Evolutionary conservation across 2,113 vertebrate species (phyloP).

Genomic region (Camelus bactrianus): DNA sequence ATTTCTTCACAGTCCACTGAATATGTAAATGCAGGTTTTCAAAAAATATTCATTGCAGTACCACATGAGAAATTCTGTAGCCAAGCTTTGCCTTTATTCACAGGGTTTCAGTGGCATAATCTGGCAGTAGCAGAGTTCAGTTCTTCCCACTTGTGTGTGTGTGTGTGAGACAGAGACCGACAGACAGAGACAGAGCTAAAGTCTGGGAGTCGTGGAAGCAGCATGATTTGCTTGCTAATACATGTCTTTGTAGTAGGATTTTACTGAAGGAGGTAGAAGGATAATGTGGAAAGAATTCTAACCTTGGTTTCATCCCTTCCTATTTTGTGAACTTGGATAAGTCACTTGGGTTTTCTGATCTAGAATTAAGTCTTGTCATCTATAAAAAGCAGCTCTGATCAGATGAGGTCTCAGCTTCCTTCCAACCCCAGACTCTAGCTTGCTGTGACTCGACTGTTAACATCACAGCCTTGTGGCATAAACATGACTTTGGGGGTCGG

Average conservation of each 20-base stretch:
- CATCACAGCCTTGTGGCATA: neutral
- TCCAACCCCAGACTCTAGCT: neutral
- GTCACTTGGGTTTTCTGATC: neutral
- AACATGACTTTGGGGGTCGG: neutral
- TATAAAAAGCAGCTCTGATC: neutral
- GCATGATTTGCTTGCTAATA: neutral
- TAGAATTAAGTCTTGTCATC: neutral
- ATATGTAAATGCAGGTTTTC: conserved; percentile 10
- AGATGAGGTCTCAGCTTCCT: neutral
- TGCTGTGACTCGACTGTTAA: neutral
- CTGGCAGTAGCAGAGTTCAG: neutral
- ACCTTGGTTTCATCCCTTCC: neutral
- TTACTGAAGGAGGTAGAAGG: neutral
- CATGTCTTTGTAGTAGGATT: neutral
- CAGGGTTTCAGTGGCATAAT: neutral
- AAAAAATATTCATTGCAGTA: neutral
- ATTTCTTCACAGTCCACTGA: conserved; percentile 18
- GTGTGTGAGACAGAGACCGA: neutral
- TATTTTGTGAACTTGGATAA: conserved; percentile 42
- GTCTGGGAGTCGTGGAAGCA: neutral
- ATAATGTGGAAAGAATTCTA: neutral
- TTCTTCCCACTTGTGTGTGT: neutral
- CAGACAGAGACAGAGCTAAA: neutral
- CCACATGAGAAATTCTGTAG: conserved; percentile 15
- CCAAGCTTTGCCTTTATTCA: conserved; percentile 25